Percentiles rank a stretch among this genome's conserved stretches.
These are phyloP conservation scores for Nyctalus aviator DNA, from an alignment of 2,797 vertebrate species.

Conservation along the genomic window DNA sequence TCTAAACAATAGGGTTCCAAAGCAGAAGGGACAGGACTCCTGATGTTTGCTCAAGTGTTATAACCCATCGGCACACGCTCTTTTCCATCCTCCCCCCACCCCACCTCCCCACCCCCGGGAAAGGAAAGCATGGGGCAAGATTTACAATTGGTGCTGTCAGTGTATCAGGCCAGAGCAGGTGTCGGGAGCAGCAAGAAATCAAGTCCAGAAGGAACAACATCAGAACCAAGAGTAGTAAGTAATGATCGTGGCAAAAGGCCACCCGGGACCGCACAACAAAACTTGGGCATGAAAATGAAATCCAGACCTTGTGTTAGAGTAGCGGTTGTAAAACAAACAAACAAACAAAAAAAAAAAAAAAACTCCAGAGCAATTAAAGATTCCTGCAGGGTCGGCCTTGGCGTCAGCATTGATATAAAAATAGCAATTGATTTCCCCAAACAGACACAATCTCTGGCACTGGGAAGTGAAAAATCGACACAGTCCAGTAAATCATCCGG, in stretches of 20 bases:
- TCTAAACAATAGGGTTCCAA: slow-evolving; percentile 63
- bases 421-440: slow-evolving; percentile 43
- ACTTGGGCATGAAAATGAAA: slow-evolving; percentile 72
- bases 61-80: slow-evolving; percentile 58
- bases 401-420: slow-evolving; percentile 49
- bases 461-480: slow-evolving; percentile 15
- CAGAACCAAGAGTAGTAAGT: slow-evolving; percentile 72
- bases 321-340: slow-evolving; percentile 51
- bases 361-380: slow-evolving; percentile 63
- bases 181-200: slow-evolving; percentile 76
- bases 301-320: slow-evolving; percentile 47
- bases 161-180: slow-evolving; percentile 78
- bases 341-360: neutral
- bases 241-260: slow-evolving; percentile 77
- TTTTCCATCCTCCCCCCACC: slow-evolving; percentile 24
- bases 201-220: slow-evolving; percentile 75
- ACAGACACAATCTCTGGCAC: neutral
- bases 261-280: slow-evolving; percentile 64
- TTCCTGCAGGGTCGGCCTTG: neutral
- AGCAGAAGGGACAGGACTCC: slow-evolving; percentile 73
- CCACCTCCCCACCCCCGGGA: no score
- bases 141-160: slow-evolving; percentile 79
- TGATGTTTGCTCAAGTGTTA: slow-evolving; percentile 74
- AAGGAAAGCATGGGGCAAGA: slow-evolving; percentile 69
- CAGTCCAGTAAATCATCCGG: slow-evolving; percentile 25